A percentile compares a stretch with the other conserved stretches of the same genome.
Evolutionary conservation across 2,797 vertebrate species (phyloP).

Genomic region (Nyctalus aviator): DNA sequence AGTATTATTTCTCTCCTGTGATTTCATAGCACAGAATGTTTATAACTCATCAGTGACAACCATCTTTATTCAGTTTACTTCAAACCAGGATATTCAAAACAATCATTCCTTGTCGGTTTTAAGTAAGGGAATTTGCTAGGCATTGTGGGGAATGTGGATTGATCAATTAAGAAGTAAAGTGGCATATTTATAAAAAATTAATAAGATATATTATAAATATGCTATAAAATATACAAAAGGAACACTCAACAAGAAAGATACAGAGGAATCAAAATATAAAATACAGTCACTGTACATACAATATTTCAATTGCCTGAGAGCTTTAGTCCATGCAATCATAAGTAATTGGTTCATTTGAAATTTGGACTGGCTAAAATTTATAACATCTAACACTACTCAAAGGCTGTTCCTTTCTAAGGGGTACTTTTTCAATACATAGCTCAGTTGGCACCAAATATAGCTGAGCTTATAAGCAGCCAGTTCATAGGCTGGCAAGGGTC

Average conservation of each 20-base stretch:
- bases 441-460: not conserved
- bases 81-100: not conserved
- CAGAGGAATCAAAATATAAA: constrained; percentile 43
- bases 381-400: not conserved
- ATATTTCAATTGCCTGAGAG: constrained; percentile 58
- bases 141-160: not conserved
- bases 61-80: not conserved
- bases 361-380: constrained; percentile 18
- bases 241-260: not conserved
- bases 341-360: constrained; percentile 27
- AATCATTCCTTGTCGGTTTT: not conserved
- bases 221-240: constrained; percentile 22
- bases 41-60: not conserved
- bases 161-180: constrained; percentile 8
- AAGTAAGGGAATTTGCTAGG: not conserved
- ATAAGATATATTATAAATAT: constrained; percentile 21
- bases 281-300: constrained; percentile 29
- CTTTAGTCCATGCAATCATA: constrained; percentile 9
- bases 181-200: constrained; percentile 9
- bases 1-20: not conserved
- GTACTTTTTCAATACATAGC: not conserved
- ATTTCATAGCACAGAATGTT: not conserved
- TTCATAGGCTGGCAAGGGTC: not conserved
- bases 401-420: not conserved
- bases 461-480: not conserved